Evolutionary conservation across 1,140 invertebrate genomes (phyloP).

Genomic region (Latrodectus geometricus): DNA sequence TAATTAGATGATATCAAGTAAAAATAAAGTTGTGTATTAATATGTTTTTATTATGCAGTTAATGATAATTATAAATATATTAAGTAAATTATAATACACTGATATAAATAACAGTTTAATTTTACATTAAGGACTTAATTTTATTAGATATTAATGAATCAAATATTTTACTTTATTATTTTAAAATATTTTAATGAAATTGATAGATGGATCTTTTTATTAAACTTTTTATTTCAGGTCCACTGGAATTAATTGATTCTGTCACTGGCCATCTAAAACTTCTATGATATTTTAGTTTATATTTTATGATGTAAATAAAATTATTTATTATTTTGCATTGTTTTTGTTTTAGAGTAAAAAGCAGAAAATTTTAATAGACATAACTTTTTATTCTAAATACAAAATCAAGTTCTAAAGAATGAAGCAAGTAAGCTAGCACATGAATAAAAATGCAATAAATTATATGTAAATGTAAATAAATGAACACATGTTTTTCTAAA

Average conservation of each 20-base stretch:
- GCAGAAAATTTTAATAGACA: not conserved
- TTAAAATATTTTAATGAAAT: no score
- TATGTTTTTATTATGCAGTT: no score
- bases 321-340: not conserved
- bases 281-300: conserved; percentile 11
- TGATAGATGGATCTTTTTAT: not conserved
- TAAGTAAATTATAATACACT: no score
- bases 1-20: no score
- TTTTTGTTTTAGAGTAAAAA: not conserved
- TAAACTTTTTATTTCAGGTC: conserved; percentile 72
- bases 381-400: conserved; percentile 10
- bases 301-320: not conserved
- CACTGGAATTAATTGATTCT: conserved; percentile 79
- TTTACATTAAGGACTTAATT: no score
- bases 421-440: not conserved
- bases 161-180: no score
- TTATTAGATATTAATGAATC: no score
- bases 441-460: conserved; percentile 6
- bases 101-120: no score
- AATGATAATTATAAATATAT: no score
- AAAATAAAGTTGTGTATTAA: no score
- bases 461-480: not conserved
- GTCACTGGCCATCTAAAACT: conserved; percentile 90
- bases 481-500: no score
- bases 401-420: not conserved